These are phyloP conservation scores for Hermetia illucens DNA, from an alignment of 1,140 invertebrate species.

Conservation along the genomic window DNA sequence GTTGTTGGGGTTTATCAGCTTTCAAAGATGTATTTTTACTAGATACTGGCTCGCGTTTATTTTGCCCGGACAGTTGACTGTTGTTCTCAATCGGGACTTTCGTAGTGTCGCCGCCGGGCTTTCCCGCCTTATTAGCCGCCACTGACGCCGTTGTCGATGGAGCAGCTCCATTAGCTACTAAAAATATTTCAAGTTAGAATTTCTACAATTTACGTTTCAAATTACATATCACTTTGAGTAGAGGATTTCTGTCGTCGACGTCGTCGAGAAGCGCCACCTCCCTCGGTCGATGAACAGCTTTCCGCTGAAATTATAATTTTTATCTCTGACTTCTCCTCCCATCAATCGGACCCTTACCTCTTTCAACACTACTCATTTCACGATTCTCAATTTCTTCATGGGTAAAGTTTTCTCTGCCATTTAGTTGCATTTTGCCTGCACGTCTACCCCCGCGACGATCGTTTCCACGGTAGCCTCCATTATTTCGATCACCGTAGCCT, in stretches of 20 bases:
- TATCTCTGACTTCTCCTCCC: not conserved
- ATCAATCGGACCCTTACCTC: constrained; percentile 16
- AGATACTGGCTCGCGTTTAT: no score
- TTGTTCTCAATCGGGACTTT: no score
- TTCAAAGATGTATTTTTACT: no score
- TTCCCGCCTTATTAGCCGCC: no score
- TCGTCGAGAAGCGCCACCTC: constrained; percentile 19
- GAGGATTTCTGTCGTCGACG: constrained; percentile 27
- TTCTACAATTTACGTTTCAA: no score
- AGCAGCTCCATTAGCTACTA: no score
- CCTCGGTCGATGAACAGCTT: constrained; percentile 27
- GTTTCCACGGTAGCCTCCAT: constrained; percentile 16
- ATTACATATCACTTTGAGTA: constrained; percentile 23
- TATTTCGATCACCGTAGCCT: constrained; percentile 12
- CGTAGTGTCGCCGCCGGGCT: no score
- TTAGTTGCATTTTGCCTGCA: constrained; percentile 15
- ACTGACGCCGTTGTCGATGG: no score
- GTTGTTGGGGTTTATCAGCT: no score
- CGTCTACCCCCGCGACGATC: constrained; percentile 19
- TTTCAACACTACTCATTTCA: constrained; percentile 28
- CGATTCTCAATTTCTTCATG: constrained; percentile 25
- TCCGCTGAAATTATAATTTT: constrained; percentile 14
- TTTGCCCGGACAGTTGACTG: no score
- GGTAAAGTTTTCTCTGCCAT: constrained; percentile 23
- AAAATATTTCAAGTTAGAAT: no score